These are phyloP conservation scores for Sylvicola cinctus DNA, from an alignment of 2,888 invertebrate species.

Conservation along the genomic window DNA sequence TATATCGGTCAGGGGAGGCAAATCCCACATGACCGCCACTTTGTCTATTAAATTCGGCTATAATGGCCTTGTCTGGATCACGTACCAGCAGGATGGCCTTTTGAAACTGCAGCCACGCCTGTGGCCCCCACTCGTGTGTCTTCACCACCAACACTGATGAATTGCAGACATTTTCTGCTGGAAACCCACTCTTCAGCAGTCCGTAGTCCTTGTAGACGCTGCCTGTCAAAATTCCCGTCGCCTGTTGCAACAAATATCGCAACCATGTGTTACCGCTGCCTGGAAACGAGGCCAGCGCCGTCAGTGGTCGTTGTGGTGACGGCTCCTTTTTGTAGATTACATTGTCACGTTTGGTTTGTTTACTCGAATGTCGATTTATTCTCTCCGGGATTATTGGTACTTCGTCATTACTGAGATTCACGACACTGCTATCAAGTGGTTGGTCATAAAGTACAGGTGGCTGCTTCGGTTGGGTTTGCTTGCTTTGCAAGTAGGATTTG, in stretches of 20 bases:
- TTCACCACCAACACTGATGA: constrained; percentile 55
- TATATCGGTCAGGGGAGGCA: constrained; percentile 44
- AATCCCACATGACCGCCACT: constrained; percentile 65
- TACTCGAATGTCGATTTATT: too few species aligned
- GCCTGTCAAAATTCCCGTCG: constrained; percentile 54
- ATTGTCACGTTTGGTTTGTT: too few species aligned
- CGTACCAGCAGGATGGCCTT: constrained; percentile 50
- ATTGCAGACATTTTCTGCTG: constrained; percentile 54
- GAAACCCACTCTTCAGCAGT: constrained; percentile 55
- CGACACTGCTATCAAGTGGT: too few species aligned
- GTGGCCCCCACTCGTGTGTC: constrained; percentile 52
- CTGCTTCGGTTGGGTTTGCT: too few species aligned
- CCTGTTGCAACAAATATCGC: constrained; percentile 55
- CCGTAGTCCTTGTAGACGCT: constrained; percentile 69
- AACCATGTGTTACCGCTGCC: constrained; percentile 78
- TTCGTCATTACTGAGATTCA: too few species aligned
- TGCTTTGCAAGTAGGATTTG: too few species aligned
- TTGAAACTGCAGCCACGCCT: constrained; percentile 34
- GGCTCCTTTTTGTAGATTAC: too few species aligned
- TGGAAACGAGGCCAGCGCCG: constrained; percentile 60
- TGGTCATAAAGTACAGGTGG: too few species aligned
- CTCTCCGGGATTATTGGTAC: too few species aligned
- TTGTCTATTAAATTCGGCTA: constrained; percentile 59
- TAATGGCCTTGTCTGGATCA: constrained; percentile 42
- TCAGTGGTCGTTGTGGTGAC: too few species aligned